Base-by-base conservation (phyloP, 2,797 vertebrate species). In the Esox masquinongy region DNA sequence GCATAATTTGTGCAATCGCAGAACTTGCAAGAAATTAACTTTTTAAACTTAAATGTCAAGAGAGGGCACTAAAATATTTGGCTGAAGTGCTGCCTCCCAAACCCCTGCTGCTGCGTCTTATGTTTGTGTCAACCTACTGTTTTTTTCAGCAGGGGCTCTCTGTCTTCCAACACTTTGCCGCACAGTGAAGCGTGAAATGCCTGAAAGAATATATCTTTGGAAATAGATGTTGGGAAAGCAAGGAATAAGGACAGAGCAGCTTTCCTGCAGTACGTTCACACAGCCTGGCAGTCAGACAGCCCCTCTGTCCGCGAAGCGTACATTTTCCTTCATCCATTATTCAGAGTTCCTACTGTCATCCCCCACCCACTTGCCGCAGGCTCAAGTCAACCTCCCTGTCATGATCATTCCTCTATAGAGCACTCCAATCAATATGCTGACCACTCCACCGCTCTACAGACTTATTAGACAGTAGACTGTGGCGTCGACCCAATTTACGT, bases 301-400 rank as follows among this genome's bases (percentile, higher is more conserved):
- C 79, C 78, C 77, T 82, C 76, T 84, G 80, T 77, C 74, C 36
- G n/a, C 53, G 9, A 24, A 76, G 70, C 67, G 85, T 79, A 72
- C 78, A 82, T 75, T 80, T 47, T 1, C 70, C 47, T 22, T 64
- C 0, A 77, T 88, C 47, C 88, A 86, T 89, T 68, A 90, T 89
- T 85, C 78, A 89, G 1, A 85, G 77, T 73, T 67, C 80, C 73
- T 61, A 76, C 17, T 73, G 73, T 73, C 56, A 16, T 80, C 68
- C 71, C 80, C 75, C 68, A 8, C 43, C 22, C 56, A 24, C 22
- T 24, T 47, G 43, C 56, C 3, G 11, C 56, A 61, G 56, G 22
- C 56, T 67, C 31, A 34, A 77, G 61, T 76, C 59, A 56, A 83
- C 76, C 79, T 82, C 70, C 8, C 68, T 79, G 79, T 85, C 71